These are phyloP conservation scores for Piprites chloris DNA, from an alignment of 2,113 vertebrate species.

Conservation along the genomic window DNA sequence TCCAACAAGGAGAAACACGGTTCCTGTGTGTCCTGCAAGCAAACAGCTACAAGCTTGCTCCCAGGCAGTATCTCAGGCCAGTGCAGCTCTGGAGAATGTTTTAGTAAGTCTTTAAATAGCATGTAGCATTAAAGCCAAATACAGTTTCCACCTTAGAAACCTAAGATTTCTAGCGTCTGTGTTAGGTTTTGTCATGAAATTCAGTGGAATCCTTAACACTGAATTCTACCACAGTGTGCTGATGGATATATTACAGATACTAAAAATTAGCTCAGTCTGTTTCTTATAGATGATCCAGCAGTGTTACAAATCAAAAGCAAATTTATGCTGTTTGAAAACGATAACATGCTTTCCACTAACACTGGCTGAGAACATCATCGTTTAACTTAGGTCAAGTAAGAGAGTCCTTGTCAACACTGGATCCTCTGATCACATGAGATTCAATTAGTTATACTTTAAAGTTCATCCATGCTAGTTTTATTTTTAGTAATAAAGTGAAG, in stretches of 20 bases:
- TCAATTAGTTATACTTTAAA: not conserved
- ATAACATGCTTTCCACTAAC: not conserved
- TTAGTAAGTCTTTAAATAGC: slow-evolving; percentile 2
- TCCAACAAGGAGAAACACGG: not conserved
- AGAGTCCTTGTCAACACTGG: not conserved
- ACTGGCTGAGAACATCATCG: not conserved
- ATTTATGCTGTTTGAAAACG: not conserved
- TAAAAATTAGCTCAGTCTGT: not conserved
- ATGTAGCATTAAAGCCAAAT: not conserved
- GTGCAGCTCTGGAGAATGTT: not conserved
- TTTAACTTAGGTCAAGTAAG: not conserved
- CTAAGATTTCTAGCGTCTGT: not conserved
- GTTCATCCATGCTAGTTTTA: slow-evolving; percentile 1
- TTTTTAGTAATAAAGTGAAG: slow-evolving; percentile 20
- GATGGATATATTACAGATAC: not conserved
- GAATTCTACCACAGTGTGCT: not conserved
- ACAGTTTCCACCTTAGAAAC: not conserved
- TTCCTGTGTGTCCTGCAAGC: not conserved
- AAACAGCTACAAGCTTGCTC: not conserved
- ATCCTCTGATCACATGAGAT: not conserved
- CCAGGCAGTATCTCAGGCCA: not conserved
- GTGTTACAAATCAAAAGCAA: not conserved
- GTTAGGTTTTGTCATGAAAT: not conserved
- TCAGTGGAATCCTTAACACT: not conserved
- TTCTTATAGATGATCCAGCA: not conserved